Base-by-base conservation (phyloP, 2,888 invertebrate species). In the Boloria selene region DNA sequence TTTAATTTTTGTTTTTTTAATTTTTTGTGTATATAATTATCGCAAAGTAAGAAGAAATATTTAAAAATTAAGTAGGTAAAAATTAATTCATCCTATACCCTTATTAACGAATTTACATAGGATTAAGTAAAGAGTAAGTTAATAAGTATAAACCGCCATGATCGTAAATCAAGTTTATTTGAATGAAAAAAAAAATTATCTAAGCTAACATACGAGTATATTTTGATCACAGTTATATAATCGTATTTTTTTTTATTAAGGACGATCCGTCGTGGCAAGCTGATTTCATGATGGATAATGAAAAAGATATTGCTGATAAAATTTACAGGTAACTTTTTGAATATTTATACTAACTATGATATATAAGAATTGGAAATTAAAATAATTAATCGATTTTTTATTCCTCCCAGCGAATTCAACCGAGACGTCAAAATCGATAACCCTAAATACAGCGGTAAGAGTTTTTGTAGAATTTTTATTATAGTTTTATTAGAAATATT, bases 251-350 rank as follows among this genome's bases (percentile, higher is more conserved):
- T 64, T n/a, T n/a, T n/a, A n/a, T n/a, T n/a, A 76, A 90, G 89
- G 89, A 90, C 52, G 89, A 89, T 62, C 88, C 89, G 0, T 83
- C 87, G 0, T 91, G 91, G 91, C 91, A 91, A 74, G 80, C 88
- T 0, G 90, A 89, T 68, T 88, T 80, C 71, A 90, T 91, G 89
- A 80, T 90, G 84, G 90, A 91, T 31, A 77, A 70, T 42, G 88
- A 81, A 31, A 73, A 86, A 71, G 88, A 87, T 2, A 69, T 74
- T 31, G 70, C 80, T 0, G 85, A 87, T 22, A 84, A 74, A 76
- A 77, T 64, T 45, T 80, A 73, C 74, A 86, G 83, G 89, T 88
- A 76, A 69, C 22, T 50, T 31, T 18, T 1, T 13, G 5, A 55
- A n/a, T 26, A 1, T n/a, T 31, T 52, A 65, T 53, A 61, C 56